phyloP scores from a whole-genome alignment of 2,888 invertebrate genomes.

The Tridacna crocea region DNA sequence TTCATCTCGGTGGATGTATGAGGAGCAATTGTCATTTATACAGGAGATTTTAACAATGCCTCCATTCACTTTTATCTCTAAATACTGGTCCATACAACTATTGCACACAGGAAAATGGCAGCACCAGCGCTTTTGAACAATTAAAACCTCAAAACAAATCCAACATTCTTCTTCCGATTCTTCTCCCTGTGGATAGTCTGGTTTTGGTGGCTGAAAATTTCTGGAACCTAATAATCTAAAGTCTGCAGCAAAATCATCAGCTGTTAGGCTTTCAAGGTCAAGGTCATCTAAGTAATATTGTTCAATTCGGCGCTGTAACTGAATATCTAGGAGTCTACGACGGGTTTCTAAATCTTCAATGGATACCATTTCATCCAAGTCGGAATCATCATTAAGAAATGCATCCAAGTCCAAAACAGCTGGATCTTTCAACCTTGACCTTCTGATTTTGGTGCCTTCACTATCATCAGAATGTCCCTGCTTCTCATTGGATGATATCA shows the following conservation, averaged over 20 bases:
- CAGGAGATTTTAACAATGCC: constrained; percentile 82
- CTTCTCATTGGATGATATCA: neutral
- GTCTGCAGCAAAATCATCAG: constrained; percentile 6
- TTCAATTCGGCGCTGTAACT: constrained; percentile 14
- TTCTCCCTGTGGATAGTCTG: constrained; percentile 59
- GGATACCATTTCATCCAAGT: neutral
- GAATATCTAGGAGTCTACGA: constrained; percentile 1
- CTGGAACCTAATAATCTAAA: neutral
- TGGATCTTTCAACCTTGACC: neutral
- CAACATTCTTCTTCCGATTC: constrained; percentile 73
- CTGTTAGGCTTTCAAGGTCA: constrained; percentile 13
- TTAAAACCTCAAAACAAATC: constrained; percentile 77
- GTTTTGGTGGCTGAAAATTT: constrained; percentile 13
- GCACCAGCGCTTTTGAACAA: constrained; percentile 78
- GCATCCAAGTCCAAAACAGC: constrained; percentile 15
- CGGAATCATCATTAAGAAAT: constrained; percentile 3
- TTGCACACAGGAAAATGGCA: constrained; percentile 82
- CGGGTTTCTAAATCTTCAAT: constrained; percentile 11
- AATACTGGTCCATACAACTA: constrained; percentile 79
- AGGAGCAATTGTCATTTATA: constrained; percentile 76
- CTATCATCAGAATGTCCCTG: neutral
- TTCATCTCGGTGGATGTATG: constrained; percentile 81
- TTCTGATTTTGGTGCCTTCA: neutral
- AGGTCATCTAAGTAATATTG: constrained; percentile 23
- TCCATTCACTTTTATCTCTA: constrained; percentile 75